Evolutionary conservation across 2,888 invertebrate species (phyloP).

Genomic region (Scrobipalpa atriplicella): DNA sequence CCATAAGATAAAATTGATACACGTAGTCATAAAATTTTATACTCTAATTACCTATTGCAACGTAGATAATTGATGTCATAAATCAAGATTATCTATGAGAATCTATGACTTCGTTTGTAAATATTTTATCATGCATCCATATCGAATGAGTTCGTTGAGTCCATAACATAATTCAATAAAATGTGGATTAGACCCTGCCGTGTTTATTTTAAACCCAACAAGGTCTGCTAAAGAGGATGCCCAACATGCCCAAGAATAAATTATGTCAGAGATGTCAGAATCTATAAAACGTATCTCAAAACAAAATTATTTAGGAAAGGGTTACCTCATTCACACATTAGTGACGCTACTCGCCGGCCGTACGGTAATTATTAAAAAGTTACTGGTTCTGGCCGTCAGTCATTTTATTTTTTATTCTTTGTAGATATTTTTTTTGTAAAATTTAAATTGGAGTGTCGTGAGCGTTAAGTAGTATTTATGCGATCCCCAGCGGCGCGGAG

Average conservation of each 20-base stretch:
- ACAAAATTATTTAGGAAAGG: conserved; percentile 74
- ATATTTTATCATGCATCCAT: neutral
- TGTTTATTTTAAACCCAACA: conserved; percentile 46
- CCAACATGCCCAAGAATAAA: conserved; percentile 57
- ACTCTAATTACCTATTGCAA: neutral
- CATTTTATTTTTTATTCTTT: conserved; percentile 46
- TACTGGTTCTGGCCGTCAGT: conserved; percentile 48
- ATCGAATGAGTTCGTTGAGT: neutral
- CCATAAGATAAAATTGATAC: neutral
- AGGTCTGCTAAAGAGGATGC: conserved; percentile 57
- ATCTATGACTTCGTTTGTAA: neutral
- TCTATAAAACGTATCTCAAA: conserved; percentile 75
- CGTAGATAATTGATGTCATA: neutral
- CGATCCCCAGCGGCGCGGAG: conserved; percentile 73
- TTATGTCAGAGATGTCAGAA: conserved; percentile 70
- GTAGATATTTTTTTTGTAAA: conserved; percentile 45
- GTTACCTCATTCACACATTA: conserved; percentile 75
- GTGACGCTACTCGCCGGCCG: conserved; percentile 73
- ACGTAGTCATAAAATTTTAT: neutral
- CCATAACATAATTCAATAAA: conserved; percentile 5
- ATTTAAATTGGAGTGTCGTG: conserved; percentile 71
- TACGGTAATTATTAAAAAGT: conserved; percentile 75
- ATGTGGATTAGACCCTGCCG: neutral
- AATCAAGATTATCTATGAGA: too few species aligned
- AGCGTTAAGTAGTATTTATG: conserved; percentile 81